phyloP scores from a whole-genome alignment of 2,888 invertebrate genomes.

The Mechanitis messenoides region DNA sequence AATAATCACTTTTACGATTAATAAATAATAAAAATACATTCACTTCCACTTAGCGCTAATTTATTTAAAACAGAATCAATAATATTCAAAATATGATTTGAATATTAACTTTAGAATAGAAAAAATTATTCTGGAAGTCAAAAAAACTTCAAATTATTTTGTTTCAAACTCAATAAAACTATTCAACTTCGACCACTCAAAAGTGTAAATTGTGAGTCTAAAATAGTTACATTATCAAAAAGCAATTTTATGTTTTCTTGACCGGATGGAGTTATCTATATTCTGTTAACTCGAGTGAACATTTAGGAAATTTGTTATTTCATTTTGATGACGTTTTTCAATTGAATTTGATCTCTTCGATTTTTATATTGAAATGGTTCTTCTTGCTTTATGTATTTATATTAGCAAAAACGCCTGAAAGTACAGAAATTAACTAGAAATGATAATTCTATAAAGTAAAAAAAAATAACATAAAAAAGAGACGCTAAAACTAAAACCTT shows the following conservation, averaged over 20 bases:
- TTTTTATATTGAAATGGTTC: too few relatives aligned
- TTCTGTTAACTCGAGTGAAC: conserved; percentile 22
- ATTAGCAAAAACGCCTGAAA: too few relatives aligned
- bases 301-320: conserved; percentile 15
- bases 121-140: background rate
- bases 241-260: conserved; percentile 58
- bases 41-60: background rate
- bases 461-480: too few relatives aligned
- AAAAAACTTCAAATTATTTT: background rate
- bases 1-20: conserved; percentile 4
- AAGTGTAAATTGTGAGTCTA: conserved; percentile 59
- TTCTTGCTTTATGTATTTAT: too few relatives aligned
- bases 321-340: conserved; percentile 9
- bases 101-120: background rate
- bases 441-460: too few relatives aligned
- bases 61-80: background rate
- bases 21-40: background rate
- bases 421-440: too few relatives aligned
- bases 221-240: conserved; percentile 55
- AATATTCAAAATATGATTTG: background rate
- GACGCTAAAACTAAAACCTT: too few relatives aligned
- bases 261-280: conserved; percentile 35
- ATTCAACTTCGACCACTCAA: conserved; percentile 50
- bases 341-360: too few relatives aligned
- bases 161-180: conserved; percentile 50